phyloP scores from a whole-genome alignment of 1,140 invertebrate species.

The Apocrypta bakeri region DNA sequence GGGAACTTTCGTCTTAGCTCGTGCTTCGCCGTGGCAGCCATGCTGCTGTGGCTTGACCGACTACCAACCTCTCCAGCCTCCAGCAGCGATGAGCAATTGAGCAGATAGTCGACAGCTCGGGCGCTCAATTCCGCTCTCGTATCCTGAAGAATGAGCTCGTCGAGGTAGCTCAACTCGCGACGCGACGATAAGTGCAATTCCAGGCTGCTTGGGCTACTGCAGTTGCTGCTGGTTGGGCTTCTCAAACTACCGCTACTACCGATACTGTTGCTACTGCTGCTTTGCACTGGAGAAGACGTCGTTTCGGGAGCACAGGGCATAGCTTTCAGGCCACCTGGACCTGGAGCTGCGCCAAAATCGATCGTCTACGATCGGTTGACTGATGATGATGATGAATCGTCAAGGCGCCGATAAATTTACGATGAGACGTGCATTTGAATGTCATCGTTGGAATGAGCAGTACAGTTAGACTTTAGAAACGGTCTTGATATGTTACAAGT shows the following conservation, averaged over 20 bases:
- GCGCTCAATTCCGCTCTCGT: conserved; percentile 54
- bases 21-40: conserved; percentile 81
- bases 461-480: background rate
- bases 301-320: conserved; percentile 41
- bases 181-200: conserved; percentile 66
- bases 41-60: conserved; percentile 57
- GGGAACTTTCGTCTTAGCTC: conserved; percentile 75
- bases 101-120: conserved; percentile 59
- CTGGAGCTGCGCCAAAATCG: background rate
- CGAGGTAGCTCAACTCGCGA: conserved; percentile 59
- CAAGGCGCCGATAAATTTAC: background rate
- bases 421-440: background rate
- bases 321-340: conserved; percentile 33
- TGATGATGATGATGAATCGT: background rate
- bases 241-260: background rate
- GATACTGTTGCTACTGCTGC: background rate
- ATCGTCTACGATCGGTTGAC: background rate
- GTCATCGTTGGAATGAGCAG: conserved; percentile 23
- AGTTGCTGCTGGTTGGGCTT: background rate
- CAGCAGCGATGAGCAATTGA: conserved; percentile 61
- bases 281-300: background rate
- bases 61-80: background rate
- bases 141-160: background rate
- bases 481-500: background rate
- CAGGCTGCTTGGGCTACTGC: background rate